Percentiles rank a stretch among this genome's conserved stretches.
These are phyloP conservation scores for Riparia riparia DNA, from an alignment of 2,113 vertebrate genomes.

Conservation along the genomic window DNA sequence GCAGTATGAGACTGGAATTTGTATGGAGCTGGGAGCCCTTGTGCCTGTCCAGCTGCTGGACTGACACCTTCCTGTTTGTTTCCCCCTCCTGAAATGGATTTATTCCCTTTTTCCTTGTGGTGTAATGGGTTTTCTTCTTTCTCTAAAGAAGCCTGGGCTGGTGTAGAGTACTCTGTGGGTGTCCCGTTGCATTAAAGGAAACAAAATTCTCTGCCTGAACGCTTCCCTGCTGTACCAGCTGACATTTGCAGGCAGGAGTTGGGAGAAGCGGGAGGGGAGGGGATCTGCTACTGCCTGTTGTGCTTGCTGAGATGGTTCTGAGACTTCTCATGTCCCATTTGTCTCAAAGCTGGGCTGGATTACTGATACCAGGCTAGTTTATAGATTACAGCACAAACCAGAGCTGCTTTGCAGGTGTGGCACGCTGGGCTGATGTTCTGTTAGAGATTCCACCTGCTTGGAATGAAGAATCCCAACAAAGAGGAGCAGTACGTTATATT, in stretches of 20 bases:
- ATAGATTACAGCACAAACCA: neutral
- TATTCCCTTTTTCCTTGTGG: neutral
- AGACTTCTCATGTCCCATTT: neutral
- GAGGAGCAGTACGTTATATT: neutral
- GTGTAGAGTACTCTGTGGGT: neutral
- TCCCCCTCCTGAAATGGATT: rapidly evolving
- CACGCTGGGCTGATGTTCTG: rapidly evolving
- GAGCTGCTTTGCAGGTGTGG: neutral
- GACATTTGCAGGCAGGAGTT: neutral
- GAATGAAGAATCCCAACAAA: neutral
- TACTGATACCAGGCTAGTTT: neutral
- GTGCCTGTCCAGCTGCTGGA: neutral
- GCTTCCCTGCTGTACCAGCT: neutral
- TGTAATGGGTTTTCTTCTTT: neutral
- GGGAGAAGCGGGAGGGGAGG: rapidly evolving
- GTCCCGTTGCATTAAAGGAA: neutral
- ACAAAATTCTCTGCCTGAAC: neutral
- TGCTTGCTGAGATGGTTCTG: neutral
- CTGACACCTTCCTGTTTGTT: neutral
- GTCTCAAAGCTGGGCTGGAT: neutral
- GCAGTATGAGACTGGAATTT: neutral
- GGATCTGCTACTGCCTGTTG: neutral
- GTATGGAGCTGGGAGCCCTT: neutral
- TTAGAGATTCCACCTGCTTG: neutral
- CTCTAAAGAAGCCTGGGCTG: neutral